Conservation (phyloP, 2,888 invertebrate genomes). For the Pseudoips prasinana region DNA sequence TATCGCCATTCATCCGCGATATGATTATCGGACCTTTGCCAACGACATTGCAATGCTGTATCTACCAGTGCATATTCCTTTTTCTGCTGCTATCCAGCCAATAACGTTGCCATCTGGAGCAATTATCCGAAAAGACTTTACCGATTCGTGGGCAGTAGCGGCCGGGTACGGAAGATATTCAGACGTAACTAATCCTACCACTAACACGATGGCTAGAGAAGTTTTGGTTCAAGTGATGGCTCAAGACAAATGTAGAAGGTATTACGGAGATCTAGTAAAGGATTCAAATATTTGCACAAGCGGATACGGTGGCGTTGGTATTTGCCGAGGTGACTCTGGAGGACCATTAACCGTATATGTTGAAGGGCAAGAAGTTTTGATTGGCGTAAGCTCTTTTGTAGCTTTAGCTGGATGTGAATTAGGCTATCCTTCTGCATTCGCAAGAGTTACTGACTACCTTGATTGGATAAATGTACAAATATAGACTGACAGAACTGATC, state of each 20-base stretch:
- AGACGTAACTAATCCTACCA: constrained; percentile 47
- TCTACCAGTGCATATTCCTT: constrained; percentile 42
- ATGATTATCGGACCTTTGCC: constrained; percentile 50
- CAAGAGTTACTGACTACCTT: constrained; percentile 51
- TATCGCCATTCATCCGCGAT: constrained; percentile 51
- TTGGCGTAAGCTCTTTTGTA: constrained; percentile 67
- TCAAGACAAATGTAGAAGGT: constrained; percentile 39
- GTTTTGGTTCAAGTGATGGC: constrained; percentile 53
- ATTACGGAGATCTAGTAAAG: constrained; percentile 45
- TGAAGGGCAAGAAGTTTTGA: constrained; percentile 44
- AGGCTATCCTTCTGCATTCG: constrained; percentile 60
- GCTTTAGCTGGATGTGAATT: constrained; percentile 58
- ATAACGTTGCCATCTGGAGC: constrained; percentile 45
- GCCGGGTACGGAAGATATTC: constrained; percentile 64
- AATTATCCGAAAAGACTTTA: constrained; percentile 40
- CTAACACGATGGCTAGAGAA: constrained; percentile 53
- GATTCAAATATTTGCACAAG: constrained; percentile 63
- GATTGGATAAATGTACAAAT: constrained; percentile 51
- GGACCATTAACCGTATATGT: constrained; percentile 53
- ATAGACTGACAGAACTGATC: no score
- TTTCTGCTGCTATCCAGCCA: constrained; percentile 44
- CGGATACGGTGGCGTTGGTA: constrained; percentile 59
- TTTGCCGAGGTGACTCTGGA: constrained; percentile 66
- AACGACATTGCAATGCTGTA: constrained; percentile 62
- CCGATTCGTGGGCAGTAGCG: constrained; percentile 45